These are phyloP conservation scores for Clamator glandarius DNA, from an alignment of 2,797 vertebrate genomes.

Conservation along the genomic window DNA sequence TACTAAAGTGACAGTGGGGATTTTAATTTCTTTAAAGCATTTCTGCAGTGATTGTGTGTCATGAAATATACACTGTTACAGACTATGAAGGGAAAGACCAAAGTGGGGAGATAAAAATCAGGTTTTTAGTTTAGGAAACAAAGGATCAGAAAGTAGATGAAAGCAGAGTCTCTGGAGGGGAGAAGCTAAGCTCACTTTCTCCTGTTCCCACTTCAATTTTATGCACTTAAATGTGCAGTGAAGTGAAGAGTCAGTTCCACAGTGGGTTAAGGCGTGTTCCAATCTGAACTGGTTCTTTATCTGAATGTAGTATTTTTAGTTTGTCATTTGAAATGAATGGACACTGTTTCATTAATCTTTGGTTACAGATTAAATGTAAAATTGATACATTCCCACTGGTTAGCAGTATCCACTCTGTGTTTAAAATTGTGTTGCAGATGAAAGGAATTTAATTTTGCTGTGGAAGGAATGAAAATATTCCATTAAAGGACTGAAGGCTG, in stretches of 20 bases:
- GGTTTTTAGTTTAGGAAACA: neutral
- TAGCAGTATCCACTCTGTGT: neutral
- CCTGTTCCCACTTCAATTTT: neutral
- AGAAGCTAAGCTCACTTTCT: neutral
- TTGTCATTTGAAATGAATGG: neutral
- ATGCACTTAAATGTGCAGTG: neutral
- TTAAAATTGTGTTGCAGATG: neutral
- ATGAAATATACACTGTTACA: neutral
- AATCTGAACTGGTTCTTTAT: neutral
- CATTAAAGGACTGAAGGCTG: neutral
- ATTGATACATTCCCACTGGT: neutral
- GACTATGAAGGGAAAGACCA: neutral
- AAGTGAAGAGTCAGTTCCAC: neutral
- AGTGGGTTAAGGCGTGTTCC: neutral
- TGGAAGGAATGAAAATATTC: neutral
- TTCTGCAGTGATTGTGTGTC: neutral
- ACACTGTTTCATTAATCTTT: neutral
- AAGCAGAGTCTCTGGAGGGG: neutral
- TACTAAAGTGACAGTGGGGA: neutral
- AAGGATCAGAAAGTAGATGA: neutral
- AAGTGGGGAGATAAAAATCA: neutral
- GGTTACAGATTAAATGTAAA: neutral
- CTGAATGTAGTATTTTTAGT: neutral
- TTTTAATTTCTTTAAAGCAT: neutral
- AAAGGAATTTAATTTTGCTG: neutral